Evolutionary conservation across 2,888 invertebrate genomes (phyloP).

Genomic region (Silvanus unidentatus): DNA sequence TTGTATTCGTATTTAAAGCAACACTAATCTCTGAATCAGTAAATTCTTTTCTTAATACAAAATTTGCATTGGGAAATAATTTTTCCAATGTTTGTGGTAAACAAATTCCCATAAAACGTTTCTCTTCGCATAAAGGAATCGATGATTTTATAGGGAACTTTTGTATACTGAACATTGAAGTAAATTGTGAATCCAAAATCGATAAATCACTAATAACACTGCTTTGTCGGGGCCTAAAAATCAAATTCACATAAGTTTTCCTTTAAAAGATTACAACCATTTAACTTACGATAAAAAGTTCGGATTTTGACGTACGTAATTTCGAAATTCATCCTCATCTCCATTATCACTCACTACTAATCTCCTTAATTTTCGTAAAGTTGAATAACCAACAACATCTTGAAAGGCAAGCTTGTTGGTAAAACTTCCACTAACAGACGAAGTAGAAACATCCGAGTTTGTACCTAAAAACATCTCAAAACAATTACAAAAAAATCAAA

Average conservation of each 20-base stretch:
- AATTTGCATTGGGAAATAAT: conserved; percentile 51
- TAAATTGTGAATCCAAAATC: conserved; percentile 27
- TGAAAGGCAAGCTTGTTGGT: not conserved
- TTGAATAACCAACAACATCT: too few species aligned
- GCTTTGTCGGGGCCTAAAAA: conserved; percentile 20
- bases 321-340: too few species aligned
- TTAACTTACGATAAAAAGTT: too few species aligned
- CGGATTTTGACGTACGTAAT: too few species aligned
- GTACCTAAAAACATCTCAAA: conserved; percentile 35
- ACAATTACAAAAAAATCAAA: conserved; percentile 7
- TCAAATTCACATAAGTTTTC: not conserved
- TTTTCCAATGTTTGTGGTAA: conserved; percentile 62
- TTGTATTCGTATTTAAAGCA: too few species aligned
- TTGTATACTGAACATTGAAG: conserved; percentile 37
- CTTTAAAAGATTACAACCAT: too few species aligned
- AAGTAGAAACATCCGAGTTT: conserved; percentile 50
- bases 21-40: conserved; percentile 5
- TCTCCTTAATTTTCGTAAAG: too few species aligned
- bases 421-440: conserved; percentile 37
- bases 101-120: conserved; percentile 67
- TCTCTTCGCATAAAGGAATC: conserved; percentile 23
- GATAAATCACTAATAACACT: conserved; percentile 21
- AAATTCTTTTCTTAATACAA: conserved; percentile 10
- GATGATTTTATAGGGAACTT: conserved; percentile 33
- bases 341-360: too few species aligned